A percentile compares a stretch with the other conserved stretches of the same genome.
Conservation (phyloP, 2,113 vertebrate species). For the Kobus ellipsiprymnus region DNA sequence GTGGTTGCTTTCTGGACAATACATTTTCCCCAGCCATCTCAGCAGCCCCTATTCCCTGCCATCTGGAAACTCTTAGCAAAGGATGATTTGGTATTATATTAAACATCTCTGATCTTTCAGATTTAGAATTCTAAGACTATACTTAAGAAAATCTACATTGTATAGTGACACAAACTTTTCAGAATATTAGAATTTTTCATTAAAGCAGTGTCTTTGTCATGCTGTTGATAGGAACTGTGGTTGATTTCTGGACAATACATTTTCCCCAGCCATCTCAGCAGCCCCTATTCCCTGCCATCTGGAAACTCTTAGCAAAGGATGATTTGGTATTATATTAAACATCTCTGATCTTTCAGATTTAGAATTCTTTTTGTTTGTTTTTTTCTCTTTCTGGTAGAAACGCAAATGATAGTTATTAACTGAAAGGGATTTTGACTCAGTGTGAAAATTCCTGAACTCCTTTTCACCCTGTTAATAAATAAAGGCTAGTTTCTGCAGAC, state of each 20-base stretch:
- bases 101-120: background rate
- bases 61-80: constrained; percentile 8
- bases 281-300: background rate
- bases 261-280: background rate
- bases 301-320: background rate
- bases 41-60: background rate
- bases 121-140: background rate
- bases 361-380: background rate
- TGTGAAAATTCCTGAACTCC: background rate
- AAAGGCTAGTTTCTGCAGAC: background rate
- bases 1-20: background rate
- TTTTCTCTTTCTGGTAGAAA: background rate
- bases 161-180: background rate
- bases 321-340: background rate
- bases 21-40: background rate
- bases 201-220: background rate
- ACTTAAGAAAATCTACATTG: background rate
- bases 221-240: background rate
- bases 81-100: background rate
- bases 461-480: background rate
- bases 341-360: background rate
- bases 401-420: background rate
- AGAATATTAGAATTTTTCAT: background rate
- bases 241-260: background rate
- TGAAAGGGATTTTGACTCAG: background rate